Percentiles rank a stretch among this genome's conserved stretches.
Conservation (phyloP, 1,140 invertebrate genomes). For the Polyergus mexicanus region DNA sequence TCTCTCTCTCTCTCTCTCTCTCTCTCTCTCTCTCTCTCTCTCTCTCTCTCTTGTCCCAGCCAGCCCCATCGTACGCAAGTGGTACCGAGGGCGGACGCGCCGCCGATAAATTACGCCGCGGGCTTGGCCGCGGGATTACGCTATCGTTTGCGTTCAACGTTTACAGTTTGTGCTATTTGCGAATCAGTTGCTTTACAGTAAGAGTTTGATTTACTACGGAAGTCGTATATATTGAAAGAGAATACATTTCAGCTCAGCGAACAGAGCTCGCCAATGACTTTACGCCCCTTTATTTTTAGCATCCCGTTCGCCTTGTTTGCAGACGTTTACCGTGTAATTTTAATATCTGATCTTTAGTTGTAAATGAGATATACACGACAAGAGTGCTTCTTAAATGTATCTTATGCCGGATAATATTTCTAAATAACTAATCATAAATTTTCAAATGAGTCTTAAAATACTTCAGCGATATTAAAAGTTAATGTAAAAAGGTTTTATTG, state of each 20-base stretch:
- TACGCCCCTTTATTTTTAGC: background rate
- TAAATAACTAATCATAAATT: background rate
- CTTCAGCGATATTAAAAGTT: background rate
- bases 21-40: no score
- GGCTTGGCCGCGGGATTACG: slow-evolving; percentile 28
- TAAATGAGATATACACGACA: background rate
- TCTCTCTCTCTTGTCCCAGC: background rate
- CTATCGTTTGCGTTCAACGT: slow-evolving; percentile 55
- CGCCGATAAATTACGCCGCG: slow-evolving; percentile 56
- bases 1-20: no score
- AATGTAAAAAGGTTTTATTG: background rate
- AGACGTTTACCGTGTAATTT: background rate
- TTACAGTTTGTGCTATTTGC: slow-evolving; percentile 45
- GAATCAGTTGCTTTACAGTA: slow-evolving; percentile 1
- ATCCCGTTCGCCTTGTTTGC: background rate
- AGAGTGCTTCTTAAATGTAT: background rate
- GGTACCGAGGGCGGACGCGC: slow-evolving; percentile 41
- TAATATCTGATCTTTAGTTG: background rate
- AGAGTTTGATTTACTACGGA: slow-evolving; percentile 8
- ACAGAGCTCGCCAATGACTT: background rate
- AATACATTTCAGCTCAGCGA: slow-evolving; percentile 6
- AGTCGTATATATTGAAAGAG: slow-evolving; percentile 25
- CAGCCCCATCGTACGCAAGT: slow-evolving; percentile 28
- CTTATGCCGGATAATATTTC: background rate
- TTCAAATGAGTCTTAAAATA: background rate